Evolutionary conservation across 2,113 vertebrate genomes (phyloP).

Genomic region (Bujurquina vittata): DNA sequence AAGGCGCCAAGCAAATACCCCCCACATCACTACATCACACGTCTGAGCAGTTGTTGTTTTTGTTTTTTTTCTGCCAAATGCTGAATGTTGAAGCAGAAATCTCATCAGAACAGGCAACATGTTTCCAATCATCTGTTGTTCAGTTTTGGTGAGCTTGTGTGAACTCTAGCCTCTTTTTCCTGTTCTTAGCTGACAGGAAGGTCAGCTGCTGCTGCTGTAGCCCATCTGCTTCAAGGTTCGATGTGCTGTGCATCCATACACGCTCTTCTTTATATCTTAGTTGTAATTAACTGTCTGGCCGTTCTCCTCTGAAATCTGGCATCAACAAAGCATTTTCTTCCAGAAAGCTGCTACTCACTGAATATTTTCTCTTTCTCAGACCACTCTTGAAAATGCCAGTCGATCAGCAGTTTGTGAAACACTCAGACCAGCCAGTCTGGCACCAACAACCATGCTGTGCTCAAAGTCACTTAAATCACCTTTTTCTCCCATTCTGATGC

Average conservation of each 20-base stretch:
- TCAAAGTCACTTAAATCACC: not conserved
- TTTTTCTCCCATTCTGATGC: too few relatives aligned
- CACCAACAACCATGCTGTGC: not conserved
- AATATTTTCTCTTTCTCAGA: not conserved
- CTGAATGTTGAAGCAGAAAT: not conserved
- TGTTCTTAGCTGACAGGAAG: not conserved
- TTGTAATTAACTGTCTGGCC: not conserved
- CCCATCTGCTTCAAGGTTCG: not conserved
- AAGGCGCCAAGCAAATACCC: too few relatives aligned
- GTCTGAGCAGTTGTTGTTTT: too few relatives aligned
- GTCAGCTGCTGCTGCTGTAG: not conserved
- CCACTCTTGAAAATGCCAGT: not conserved
- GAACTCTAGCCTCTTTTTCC: not conserved
- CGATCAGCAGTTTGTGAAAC: not conserved
- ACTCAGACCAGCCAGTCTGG: not conserved
- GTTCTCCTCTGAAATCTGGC: not conserved
- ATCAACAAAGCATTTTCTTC: not conserved
- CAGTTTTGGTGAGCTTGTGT: not conserved
- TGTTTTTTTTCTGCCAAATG: not conserved
- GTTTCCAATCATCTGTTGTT: not conserved
- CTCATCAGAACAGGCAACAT: not conserved
- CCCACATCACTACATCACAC: too few relatives aligned
- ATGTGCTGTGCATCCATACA: rapidly evolving
- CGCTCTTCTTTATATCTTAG: not conserved
- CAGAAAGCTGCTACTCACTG: not conserved